Conservation (phyloP, 1,140 invertebrate species). For the Drosophila kepulauana region DNA sequence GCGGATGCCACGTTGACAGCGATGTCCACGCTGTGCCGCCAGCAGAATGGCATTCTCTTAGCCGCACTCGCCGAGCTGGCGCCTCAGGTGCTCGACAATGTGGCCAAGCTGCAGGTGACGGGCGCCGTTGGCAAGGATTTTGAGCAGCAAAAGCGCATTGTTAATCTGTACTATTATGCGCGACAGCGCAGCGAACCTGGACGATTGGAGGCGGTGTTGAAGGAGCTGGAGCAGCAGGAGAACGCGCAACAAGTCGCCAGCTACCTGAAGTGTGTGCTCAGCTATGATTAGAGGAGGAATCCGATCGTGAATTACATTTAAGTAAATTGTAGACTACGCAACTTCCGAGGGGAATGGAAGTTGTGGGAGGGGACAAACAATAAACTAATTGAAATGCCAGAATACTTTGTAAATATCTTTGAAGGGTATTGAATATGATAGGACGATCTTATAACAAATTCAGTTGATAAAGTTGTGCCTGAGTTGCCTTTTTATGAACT, state of each 20-base stretch:
- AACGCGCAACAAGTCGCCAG: constrained; percentile 34
- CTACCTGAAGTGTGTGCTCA: constrained; percentile 67
- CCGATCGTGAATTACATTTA: not conserved
- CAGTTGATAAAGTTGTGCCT: too few species aligned
- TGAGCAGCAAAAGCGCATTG: constrained; percentile 71
- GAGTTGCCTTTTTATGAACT: too few species aligned
- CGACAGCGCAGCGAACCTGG: constrained; percentile 2
- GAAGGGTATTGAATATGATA: too few species aligned
- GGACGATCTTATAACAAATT: too few species aligned
- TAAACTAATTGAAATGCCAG: too few species aligned
- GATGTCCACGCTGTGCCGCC: constrained; percentile 73
- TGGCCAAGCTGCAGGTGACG: constrained; percentile 60
- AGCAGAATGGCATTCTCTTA: constrained; percentile 69
- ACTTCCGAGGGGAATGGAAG: too few species aligned
- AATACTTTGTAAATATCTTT: too few species aligned
- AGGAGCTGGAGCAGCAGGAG: constrained; percentile 21
- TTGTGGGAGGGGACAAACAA: too few species aligned
- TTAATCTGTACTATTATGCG: constrained; percentile 77
- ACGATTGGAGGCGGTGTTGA: constrained; percentile 27
- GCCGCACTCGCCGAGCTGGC: constrained; percentile 33
- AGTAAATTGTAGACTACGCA: not conserved
- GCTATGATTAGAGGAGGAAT: constrained; percentile 24
- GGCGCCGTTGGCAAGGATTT: constrained; percentile 41
- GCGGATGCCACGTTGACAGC: constrained; percentile 58
- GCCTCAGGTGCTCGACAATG: constrained; percentile 41